Evolutionary conservation across 2,113 vertebrate genomes (phyloP), one percentile per base, ranked within the genome.

Genomic region (Oreochromis niloticus): DNA sequence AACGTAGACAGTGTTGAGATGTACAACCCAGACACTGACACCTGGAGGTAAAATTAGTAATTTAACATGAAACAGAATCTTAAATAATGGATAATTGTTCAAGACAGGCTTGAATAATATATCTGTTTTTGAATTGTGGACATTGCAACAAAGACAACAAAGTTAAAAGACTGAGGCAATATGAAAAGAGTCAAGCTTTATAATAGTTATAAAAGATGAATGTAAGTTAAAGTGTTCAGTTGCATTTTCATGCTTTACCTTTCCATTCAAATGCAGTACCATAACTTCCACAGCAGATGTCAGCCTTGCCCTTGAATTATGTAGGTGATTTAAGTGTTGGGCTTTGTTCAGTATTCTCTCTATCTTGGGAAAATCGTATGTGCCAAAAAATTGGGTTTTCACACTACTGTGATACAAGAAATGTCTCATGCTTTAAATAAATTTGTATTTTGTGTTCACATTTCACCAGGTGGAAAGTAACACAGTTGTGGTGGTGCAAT

Each of bases 1-100:
- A 97, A 96, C 48, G 17, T 95, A 32, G 93, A 96, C 83, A 97
- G 91, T 6, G 96, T 97, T 61, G 96, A 97, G 89, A 95, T 94
- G 90, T 97, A 97, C 89, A 91, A 92, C 81, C 85, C 88, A 11
- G 86, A 94, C 46, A 91, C 85, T 1, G 90, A 96, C 89, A 83
- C 90, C 46, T 97, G 97, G 96, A 97, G 96, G 96, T 97, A 90
- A 75, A 90, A 66, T 39, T 6, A 1, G 13, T 61, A 2, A 11
- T 48, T 27, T 19, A 4, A 5, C 9, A 19, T 75, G 12, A 54
- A 63, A 19, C 3, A 43, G 22, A 71, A 75, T n/a, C 19, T 54
- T 54, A 2, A 54, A 9, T 9, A 54, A n/a, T n/a, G 17, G 32
- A 34, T 34, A 7, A 34, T 34, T 34, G 2, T 34, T 34, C 6